Conservation (phyloP, 1,140 invertebrate genomes). For the Philopotamus ludificatus region DNA sequence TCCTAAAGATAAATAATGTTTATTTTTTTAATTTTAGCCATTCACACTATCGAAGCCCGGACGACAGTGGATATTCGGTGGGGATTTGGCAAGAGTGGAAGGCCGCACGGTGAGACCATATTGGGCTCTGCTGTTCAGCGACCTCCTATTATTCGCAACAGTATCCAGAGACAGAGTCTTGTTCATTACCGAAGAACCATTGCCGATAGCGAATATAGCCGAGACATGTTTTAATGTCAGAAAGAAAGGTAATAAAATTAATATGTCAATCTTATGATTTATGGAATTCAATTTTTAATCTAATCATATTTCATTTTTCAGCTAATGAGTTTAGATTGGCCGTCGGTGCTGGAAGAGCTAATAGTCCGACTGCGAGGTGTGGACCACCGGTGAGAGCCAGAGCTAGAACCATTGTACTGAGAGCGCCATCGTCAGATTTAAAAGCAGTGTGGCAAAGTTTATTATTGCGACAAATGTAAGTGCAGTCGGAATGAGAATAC, state of each 20-base stretch:
- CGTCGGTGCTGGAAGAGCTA: constrained; percentile 61
- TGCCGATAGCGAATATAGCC: constrained; percentile 71
- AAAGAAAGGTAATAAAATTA: constrained; percentile 65
- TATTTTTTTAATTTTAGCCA: constrained; percentile 56
- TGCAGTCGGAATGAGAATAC: constrained; percentile 36
- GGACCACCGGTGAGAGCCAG: constrained; percentile 63
- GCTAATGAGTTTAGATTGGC: constrained; percentile 71
- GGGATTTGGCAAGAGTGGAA: constrained; percentile 77
- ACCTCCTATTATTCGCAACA: constrained; percentile 79
- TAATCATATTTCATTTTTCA: constrained; percentile 46
- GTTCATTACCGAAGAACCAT: constrained; percentile 82
- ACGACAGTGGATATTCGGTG: constrained; percentile 84
- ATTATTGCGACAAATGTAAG: constrained; percentile 83
- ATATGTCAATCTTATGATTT: neutral
- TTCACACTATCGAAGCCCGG: constrained; percentile 78
- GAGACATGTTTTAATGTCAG: constrained; percentile 81
- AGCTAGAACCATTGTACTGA: constrained; percentile 67
- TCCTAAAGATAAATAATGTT: neutral
- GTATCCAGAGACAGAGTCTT: constrained; percentile 80
- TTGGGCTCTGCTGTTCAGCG: constrained; percentile 81
- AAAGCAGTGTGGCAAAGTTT: constrained; percentile 88
- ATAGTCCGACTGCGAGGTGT: constrained; percentile 67
- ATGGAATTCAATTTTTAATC: constrained; percentile 3
- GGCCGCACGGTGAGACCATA: constrained; percentile 76
- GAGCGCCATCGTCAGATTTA: constrained; percentile 76